Conservation (phyloP, 2,888 invertebrate genomes). For the Coenonympha arcania region DNA sequence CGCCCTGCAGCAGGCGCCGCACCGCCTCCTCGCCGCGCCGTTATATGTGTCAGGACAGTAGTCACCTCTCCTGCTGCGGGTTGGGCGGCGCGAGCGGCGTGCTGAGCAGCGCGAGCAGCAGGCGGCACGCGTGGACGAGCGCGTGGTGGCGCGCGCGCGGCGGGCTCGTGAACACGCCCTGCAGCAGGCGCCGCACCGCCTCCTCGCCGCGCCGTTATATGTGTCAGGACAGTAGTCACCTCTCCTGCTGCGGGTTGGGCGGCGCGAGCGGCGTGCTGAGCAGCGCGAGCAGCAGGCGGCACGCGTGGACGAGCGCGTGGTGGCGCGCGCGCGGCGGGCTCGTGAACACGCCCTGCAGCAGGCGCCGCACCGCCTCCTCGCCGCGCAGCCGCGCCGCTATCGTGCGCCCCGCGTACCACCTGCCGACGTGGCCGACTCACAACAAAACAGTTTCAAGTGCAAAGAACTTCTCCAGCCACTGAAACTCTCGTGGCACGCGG, state of each 20-base stretch:
- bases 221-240: background rate
- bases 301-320: conserved; percentile 84
- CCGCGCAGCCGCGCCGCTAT: conserved; percentile 28
- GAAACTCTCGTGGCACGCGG: too few species aligned
- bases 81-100: conserved; percentile 52
- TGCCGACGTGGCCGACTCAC: background rate
- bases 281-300: conserved; percentile 82
- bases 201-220: conserved; percentile 24
- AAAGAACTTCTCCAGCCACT: too few species aligned
- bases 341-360: conserved; percentile 83
- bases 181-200: conserved; percentile 70
- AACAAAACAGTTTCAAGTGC: too few species aligned
- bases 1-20: conserved; percentile 78
- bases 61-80: conserved; percentile 30
- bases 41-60: background rate
- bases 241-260: conserved; percentile 31
- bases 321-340: conserved; percentile 74
- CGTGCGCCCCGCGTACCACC: conserved; percentile 24
- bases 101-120: conserved; percentile 78
- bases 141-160: conserved; percentile 78
- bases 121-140: conserved; percentile 84
- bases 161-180: conserved; percentile 78
- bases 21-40: conserved; percentile 33
- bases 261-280: conserved; percentile 64
- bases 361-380: conserved; percentile 39